Evolutionary conservation across 2,113 vertebrate genomes (phyloP), one percentile per base, ranked within the genome.

Genomic region (Hystrix brachyura): DNA sequence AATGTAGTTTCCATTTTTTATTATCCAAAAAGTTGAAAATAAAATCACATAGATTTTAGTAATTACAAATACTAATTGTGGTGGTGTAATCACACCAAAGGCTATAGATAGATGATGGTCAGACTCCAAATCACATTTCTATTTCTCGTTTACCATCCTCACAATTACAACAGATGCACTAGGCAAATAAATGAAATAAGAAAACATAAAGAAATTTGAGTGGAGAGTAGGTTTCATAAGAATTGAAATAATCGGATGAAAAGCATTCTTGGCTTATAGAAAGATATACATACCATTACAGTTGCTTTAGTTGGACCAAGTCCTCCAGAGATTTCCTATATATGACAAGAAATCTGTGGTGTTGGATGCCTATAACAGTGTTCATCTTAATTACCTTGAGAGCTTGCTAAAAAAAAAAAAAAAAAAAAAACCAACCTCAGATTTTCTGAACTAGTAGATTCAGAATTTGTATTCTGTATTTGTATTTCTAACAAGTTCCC

Each of bases 181-280:
- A 59, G 74, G 38, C 83, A 81, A 69, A 80, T 13, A 91, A 87
- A 81, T 64, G n/a, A 81, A 86, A 25, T 48, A 94, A 91, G 80
- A 90, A 94, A 94, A 62, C 84, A 69, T 1, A 32, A 55, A 84
- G 18, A 25, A 62, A 71, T n/a, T 84, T 62, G 25, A 27, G 15
- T 78, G 19, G 5, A 94, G 21, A 62, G 12, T 13, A 4, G 23
- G 60, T 8, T 62, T 88, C 43, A 29, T 43, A 65, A 51, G 13
- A 62, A 29, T 53, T 87, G 23, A 90, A 91, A 82, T 65, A 91
- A 48, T 46, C 53, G 46, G 48, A 65, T 67, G 48, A 59, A 93
- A 85, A 74, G 67, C 38, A 76, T 67, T 91, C 76, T 94, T 87
- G 51, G 62, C 55, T 64, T 64, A 18, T 71, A 79, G 67, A 34